Conservation (phyloP, 2,888 invertebrate species). For the Caenorhabditis panamensis region DNA sequence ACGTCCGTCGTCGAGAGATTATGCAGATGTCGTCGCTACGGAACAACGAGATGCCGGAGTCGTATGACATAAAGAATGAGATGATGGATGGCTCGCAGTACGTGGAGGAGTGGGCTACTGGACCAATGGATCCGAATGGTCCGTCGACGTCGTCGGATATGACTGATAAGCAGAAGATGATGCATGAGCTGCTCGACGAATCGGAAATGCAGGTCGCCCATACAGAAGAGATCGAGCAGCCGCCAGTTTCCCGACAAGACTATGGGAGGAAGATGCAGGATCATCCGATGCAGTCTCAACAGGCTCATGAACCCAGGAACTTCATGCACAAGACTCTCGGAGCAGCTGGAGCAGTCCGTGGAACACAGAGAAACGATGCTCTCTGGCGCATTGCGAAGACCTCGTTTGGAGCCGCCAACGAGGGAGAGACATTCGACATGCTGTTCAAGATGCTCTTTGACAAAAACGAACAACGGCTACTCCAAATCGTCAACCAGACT, state of each 20-base stretch:
- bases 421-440: conserved; percentile 66
- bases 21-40: conserved; percentile 11
- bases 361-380: conserved; percentile 49
- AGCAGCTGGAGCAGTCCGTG: conserved; percentile 34
- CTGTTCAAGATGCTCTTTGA: conserved; percentile 68
- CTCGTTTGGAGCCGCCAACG: conserved; percentile 58
- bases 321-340: conserved; percentile 14
- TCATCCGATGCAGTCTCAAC: neutral
- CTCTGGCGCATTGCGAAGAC: conserved; percentile 63
- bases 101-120: conserved; percentile 35
- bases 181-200: conserved; percentile 40
- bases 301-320: neutral
- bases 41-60: neutral
- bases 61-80: conserved; percentile 43
- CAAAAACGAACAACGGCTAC: conserved; percentile 66
- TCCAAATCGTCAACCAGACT: conserved; percentile 65
- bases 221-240: conserved; percentile 48
- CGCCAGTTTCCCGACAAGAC: neutral
- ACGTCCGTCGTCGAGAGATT: conserved; percentile 44
- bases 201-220: conserved; percentile 49
- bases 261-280: conserved; percentile 6
- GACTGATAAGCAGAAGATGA: conserved; percentile 19
- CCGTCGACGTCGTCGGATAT: conserved; percentile 17
- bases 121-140: conserved; percentile 10
- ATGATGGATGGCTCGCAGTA: conserved; percentile 20